These are phyloP conservation scores for Halocynthia roretzi DNA, from an alignment of 23 tunicate species.

Conservation along the genomic window DNA sequence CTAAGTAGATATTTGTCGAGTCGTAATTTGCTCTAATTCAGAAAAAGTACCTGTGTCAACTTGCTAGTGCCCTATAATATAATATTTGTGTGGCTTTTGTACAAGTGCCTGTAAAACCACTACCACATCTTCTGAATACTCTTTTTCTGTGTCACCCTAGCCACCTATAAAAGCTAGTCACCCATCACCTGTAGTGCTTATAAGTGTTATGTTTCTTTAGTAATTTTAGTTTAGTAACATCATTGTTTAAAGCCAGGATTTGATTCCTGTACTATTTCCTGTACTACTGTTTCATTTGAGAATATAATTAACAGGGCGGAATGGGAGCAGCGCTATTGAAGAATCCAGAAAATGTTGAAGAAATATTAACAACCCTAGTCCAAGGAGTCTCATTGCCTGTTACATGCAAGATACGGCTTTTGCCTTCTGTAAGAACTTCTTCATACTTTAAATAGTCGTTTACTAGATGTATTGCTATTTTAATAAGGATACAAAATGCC, in stretches of 20 bases:
- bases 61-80: too few species aligned
- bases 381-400: constrained; percentile 68
- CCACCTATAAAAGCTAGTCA: neutral
- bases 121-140: neutral
- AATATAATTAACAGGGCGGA: constrained; percentile 67
- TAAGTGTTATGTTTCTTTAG: neutral
- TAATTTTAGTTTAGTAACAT: neutral
- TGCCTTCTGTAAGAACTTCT: constrained; percentile 51
- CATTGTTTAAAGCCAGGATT: too few species aligned
- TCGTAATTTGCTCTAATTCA: neutral
- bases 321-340: constrained; percentile 95
- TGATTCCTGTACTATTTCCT: too few species aligned
- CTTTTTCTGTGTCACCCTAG: neutral
- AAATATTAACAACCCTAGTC: constrained; percentile 76
- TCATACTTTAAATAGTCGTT: too few species aligned
- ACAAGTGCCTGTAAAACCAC: too few species aligned
- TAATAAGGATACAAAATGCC: neutral
- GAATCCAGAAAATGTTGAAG: constrained; percentile 56
- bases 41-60: too few species aligned
- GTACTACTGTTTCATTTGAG: too few species aligned
- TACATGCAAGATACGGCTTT: constrained; percentile 75
- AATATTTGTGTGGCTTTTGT: too few species aligned
- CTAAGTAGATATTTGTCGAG: neutral
- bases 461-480: constrained; percentile 4
- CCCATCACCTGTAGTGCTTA: too few species aligned